Evolutionary conservation across 2,888 invertebrate species (phyloP).

Genomic region (Cosmia trapezina): DNA sequence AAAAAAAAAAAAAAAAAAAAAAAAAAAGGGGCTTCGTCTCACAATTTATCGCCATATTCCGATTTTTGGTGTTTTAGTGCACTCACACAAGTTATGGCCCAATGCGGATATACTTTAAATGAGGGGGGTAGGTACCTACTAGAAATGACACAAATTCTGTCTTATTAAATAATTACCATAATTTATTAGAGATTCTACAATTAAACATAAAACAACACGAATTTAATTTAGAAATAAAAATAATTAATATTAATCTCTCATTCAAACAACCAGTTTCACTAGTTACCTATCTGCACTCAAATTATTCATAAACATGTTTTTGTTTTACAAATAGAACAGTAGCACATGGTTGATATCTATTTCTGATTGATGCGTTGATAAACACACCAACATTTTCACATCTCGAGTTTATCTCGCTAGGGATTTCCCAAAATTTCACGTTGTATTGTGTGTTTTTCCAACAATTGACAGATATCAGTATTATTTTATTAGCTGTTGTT

Average conservation of each 20-base stretch:
- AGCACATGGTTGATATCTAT: slow-evolving; percentile 15
- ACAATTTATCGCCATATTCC: no score
- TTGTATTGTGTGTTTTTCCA: slow-evolving; percentile 30
- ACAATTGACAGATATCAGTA: neutral
- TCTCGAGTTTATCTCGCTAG: slow-evolving; percentile 27
- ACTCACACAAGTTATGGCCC: no score
- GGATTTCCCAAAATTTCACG: slow-evolving; percentile 27
- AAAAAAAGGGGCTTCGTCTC: no score
- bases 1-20: no score
- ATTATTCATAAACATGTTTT: neutral
- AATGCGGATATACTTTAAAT: no score
- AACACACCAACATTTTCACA: neutral
- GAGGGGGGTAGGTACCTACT: no score
- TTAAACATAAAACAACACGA: slow-evolving; percentile 10
- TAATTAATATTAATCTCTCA: neutral
- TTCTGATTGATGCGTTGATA: slow-evolving; percentile 35
- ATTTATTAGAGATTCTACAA: slow-evolving; percentile 61
- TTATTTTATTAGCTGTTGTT: neutral
- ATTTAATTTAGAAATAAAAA: neutral
- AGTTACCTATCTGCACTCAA: neutral
- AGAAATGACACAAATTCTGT: neutral
- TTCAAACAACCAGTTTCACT: slow-evolving; percentile 5
- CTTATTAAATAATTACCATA: slow-evolving; percentile 8
- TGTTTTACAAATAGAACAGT: slow-evolving; percentile 4
- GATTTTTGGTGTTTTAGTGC: no score